These are phyloP conservation scores for Coptodon bakossiorum DNA, from an alignment of 2,113 vertebrate genomes.

Conservation along the genomic window DNA sequence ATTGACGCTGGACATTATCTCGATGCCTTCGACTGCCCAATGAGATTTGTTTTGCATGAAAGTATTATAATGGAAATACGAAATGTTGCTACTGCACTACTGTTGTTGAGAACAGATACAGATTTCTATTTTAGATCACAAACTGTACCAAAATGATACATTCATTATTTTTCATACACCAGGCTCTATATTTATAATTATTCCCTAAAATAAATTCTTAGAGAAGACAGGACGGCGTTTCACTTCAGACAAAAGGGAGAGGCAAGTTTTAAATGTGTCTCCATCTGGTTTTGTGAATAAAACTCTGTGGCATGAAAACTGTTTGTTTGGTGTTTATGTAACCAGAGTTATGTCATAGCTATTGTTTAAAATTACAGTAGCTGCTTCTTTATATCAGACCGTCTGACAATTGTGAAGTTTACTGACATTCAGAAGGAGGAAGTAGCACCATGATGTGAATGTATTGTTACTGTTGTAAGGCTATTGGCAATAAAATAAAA, in stretches of 20 bases:
- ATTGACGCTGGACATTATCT: constrained; percentile 1
- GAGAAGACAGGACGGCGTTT: neutral
- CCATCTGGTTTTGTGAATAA: constrained; percentile 38
- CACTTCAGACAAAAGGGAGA: neutral
- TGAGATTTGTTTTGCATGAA: constrained; percentile 61
- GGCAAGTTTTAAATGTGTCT: neutral
- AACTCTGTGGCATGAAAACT: constrained; percentile 20
- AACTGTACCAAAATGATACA: constrained; percentile 31
- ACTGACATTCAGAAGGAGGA: neutral
- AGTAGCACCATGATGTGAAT: neutral
- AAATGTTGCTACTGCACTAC: constrained; percentile 1
- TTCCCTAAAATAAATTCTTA: neutral
- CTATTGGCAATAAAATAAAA: neutral
- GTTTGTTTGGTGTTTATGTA: neutral
- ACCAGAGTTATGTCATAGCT: neutral
- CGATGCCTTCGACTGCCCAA: constrained; percentile 45
- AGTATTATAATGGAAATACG: neutral
- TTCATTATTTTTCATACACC: constrained; percentile 43
- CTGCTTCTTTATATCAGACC: neutral
- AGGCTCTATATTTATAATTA: constrained; percentile 31
- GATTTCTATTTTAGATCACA: constrained; percentile 44
- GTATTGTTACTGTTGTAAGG: neutral
- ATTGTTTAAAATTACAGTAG: neutral
- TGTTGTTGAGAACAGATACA: neutral
- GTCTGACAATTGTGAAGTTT: neutral